Percentiles rank a stretch among this genome's conserved stretches.
These are phyloP conservation scores for Drosophila flavopinicola DNA, from an alignment of 2,888 invertebrate genomes.

Conservation along the genomic window DNA sequence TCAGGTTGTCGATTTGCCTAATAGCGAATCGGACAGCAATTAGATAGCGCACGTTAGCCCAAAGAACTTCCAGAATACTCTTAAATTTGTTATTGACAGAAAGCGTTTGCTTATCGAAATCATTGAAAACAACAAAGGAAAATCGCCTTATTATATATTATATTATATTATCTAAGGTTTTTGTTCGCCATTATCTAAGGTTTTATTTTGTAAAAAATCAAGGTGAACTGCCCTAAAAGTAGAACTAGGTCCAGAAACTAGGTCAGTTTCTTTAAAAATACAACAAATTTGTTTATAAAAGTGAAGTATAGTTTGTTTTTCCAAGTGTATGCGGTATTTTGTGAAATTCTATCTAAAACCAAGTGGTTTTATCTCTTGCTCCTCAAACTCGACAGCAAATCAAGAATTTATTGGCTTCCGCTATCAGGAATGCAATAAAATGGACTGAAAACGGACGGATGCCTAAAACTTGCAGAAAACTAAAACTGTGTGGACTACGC, in stretches of 20 bases:
- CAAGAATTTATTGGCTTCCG: slow-evolving; percentile 59
- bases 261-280: too few relatives aligned
- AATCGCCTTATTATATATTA: too few relatives aligned
- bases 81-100: neutral
- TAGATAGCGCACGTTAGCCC: neutral
- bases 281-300: too few relatives aligned
- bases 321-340: neutral
- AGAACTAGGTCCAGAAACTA: too few relatives aligned
- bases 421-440: slow-evolving; percentile 45
- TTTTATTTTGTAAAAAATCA: too few relatives aligned
- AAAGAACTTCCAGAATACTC: neutral
- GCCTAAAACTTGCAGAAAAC: slow-evolving; percentile 13
- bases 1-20: slow-evolving; percentile 2
- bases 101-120: too few relatives aligned
- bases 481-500: slow-evolving; percentile 11
- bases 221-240: too few relatives aligned
- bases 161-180: too few relatives aligned
- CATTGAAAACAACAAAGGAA: too few relatives aligned
- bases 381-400: slow-evolving; percentile 37
- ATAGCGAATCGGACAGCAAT: slow-evolving; percentile 10
- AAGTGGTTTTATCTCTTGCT: neutral
- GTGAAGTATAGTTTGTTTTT: too few relatives aligned
- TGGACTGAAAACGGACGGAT: too few relatives aligned
- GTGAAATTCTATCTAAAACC: neutral
- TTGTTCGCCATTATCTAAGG: too few relatives aligned